Conservation (phyloP, 2,113 vertebrate species). For the Brevimyrus niger region DNA sequence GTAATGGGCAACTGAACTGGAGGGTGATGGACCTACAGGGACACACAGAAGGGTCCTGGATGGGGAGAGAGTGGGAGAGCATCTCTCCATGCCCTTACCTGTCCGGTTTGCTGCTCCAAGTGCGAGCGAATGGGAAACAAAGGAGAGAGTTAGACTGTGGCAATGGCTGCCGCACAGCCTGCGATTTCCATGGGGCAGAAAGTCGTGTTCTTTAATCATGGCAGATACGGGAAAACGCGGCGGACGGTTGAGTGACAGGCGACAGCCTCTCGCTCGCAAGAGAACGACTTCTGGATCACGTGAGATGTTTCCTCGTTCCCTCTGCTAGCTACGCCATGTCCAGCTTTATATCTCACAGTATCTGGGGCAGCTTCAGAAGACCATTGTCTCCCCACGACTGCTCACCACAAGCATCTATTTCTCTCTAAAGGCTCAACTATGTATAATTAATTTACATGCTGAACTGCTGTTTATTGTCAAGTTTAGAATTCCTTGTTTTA, state of each 20-base stretch:
- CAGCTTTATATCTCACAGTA: conserved; percentile 41
- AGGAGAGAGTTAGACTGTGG: conserved; percentile 68
- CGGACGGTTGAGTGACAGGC: not conserved
- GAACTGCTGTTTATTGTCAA: not conserved
- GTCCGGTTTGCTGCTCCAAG: conserved; percentile 99
- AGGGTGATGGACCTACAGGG: not conserved
- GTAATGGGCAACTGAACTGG: not conserved
- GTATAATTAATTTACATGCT: not conserved
- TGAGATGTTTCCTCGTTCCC: conserved; percentile 20
- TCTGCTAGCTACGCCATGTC: conserved; percentile 38
- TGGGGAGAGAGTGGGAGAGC: not conserved
- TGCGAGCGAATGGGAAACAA: conserved; percentile 70
- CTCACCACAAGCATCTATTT: conserved; percentile 30
- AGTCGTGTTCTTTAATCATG: conserved; percentile 30
- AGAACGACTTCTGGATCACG: conserved; percentile 27
- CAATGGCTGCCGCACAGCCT: not conserved
- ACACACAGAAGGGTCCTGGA: not conserved
- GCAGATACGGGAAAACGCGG: conserved; percentile 26
- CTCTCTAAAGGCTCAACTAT: not conserved
- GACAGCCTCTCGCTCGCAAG: conserved; percentile 20
- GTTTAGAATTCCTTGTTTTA: not conserved
- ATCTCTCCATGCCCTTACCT: conserved; percentile 75
- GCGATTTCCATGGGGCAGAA: conserved; percentile 28
- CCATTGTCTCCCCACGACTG: conserved; percentile 48
- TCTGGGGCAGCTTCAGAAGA: conserved; percentile 35